A percentile compares a stretch with the other conserved stretches of the same genome.
Evolutionary conservation across 1,140 invertebrate genomes (phyloP).

Genomic region (Notospermus geniculatus): DNA sequence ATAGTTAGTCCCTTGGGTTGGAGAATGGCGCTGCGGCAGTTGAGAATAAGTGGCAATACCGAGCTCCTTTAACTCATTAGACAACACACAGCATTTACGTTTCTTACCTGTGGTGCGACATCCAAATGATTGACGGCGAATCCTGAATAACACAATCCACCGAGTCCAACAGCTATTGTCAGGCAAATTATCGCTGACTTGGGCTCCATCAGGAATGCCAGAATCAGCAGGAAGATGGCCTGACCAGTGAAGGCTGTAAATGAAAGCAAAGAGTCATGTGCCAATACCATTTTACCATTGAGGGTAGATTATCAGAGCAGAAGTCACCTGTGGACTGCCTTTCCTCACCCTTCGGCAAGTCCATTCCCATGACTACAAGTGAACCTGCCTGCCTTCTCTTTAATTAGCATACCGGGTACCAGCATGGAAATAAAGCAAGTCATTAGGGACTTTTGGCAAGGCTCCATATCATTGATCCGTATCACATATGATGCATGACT

Average conservation of each 20-base stretch:
- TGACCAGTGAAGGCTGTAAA: constrained; percentile 75
- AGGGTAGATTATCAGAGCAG: background rate
- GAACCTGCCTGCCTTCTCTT: no score
- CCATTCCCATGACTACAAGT: no score
- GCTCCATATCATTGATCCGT: no score
- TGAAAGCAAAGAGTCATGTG: constrained; percentile 6
- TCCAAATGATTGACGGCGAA: constrained; percentile 84
- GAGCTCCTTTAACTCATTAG: no score
- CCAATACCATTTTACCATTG: no score
- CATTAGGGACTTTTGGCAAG: no score
- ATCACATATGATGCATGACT: no score
- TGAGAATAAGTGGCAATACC: no score
- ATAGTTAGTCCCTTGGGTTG: background rate
- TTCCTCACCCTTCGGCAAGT: no score
- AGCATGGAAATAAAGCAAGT: no score
- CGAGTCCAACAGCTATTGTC: constrained; percentile 80
- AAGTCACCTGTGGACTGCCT: background rate
- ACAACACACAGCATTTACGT: constrained; percentile 55
- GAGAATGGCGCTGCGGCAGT: no score
- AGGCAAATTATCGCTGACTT: constrained; percentile 70
- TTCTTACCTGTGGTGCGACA: constrained; percentile 70
- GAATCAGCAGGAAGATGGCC: constrained; percentile 79
- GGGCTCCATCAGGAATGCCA: constrained; percentile 68
- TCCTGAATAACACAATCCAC: constrained; percentile 85
- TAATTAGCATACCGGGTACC: no score